These are phyloP conservation scores for Otis tarda DNA, from an alignment of 2,113 vertebrate species.

Conservation along the genomic window DNA sequence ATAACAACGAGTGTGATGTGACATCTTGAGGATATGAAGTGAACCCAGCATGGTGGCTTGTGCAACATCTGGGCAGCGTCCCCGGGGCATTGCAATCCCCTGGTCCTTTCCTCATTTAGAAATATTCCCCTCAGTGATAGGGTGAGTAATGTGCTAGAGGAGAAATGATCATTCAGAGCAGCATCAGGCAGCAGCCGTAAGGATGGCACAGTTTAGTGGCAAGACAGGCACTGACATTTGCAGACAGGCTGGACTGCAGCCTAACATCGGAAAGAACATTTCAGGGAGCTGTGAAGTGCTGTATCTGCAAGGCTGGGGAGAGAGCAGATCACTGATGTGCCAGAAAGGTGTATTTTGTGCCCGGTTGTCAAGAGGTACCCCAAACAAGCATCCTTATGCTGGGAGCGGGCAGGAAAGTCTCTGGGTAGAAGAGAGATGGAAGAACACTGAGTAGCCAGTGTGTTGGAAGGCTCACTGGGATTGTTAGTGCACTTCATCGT, in stretches of 20 bases:
- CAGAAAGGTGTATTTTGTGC: not conserved
- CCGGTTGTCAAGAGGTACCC: not conserved
- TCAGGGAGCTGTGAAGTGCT: not conserved
- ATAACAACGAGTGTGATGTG: rapidly evolving
- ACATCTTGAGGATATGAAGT: not conserved
- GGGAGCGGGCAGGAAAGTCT: not conserved
- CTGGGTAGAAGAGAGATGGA: not conserved
- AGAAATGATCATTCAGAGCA: not conserved
- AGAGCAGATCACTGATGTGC: not conserved
- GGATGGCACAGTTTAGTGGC: not conserved
- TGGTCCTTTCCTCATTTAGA: not conserved
- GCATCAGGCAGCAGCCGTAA: not conserved
- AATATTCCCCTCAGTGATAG: not conserved
- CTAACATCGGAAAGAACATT: not conserved
- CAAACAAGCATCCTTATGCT: not conserved
- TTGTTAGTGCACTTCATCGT: not conserved
- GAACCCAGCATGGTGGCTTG: not conserved
- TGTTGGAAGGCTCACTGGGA: not conserved
- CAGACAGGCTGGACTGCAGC: not conserved
- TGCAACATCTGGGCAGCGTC: not conserved
- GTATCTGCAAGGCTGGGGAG: not conserved
- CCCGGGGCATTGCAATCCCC: not conserved
- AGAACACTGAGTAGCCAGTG: not conserved
- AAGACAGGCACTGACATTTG: not conserved
- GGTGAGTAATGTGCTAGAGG: not conserved